Evolutionary conservation across 2,113 vertebrate genomes (phyloP), one percentile per base, ranked within the genome.

Genomic region (Channa argus): DNA sequence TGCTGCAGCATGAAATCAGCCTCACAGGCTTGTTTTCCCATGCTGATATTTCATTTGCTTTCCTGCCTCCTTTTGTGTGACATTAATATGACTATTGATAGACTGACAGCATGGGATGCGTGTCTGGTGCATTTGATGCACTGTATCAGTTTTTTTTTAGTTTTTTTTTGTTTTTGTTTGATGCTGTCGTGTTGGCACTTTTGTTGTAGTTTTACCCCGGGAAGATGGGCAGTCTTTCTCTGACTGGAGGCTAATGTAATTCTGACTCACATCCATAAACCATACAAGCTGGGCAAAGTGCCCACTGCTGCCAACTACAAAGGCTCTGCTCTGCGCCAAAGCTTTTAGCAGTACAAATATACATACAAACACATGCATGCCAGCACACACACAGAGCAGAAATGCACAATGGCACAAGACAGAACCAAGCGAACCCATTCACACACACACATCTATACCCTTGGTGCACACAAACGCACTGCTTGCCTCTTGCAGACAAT

Each of bases 311-410:
- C 72, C 83, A 56, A 62, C 71, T 83, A 84, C 77, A 83, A 87
- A 89, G 89, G 77, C 45, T 69, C 73, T 64, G 44, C 83, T 82
- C 85, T 76, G 77, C 77, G 88, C 79, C 80, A 80, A 79, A 55
- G 79, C 81, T 88, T 72, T 86, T 76, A 83, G 69, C 66, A 59
- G 37, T 8, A 62, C 65, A 75, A 72, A 75, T 64, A 84, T 54
- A 76, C 63, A 7, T 63, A 76, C 38, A 65, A 55, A 60, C 70
- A 80, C 74, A 44, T n/a, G n/a, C 63, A 60, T 4, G 1, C 46
- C n/a, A 4, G 5, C 52, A 39, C 47, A 63, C 46, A 55, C 33
- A 56, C 64, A 74, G 3, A 74, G 55, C 63, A 49, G 43, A 39
- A 65, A 77, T 10, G 62, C 56, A 77, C 68, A 50, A 2, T 67